These are phyloP conservation scores for Heliocidaris tuberculata DNA, from an alignment of 35 echinoderm and acorn worm genomes.

Conservation along the genomic window DNA sequence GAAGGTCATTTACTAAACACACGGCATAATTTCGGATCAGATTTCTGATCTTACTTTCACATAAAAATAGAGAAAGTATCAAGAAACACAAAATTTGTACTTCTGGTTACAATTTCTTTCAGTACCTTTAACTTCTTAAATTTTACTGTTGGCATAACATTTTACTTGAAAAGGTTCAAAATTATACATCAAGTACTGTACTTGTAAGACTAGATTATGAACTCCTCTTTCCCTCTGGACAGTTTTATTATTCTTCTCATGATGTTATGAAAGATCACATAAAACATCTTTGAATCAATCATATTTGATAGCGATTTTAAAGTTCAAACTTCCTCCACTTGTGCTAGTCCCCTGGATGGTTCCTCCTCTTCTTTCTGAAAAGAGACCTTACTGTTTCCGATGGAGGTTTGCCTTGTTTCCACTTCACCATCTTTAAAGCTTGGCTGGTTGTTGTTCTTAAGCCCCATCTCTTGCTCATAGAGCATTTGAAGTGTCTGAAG, in stretches of 20 bases:
- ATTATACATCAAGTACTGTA: background rate
- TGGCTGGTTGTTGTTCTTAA: constrained; percentile 34
- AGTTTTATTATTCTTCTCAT: background rate
- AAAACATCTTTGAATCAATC: too few species aligned
- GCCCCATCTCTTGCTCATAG: constrained; percentile 42
- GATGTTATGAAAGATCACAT: background rate
- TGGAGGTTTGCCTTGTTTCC: constrained; percentile 19
- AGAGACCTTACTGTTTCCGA: constrained; percentile 27
- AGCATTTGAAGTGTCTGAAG: constrained; percentile 68
- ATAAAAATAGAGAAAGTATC: too few species aligned
- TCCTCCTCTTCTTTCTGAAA: background rate
- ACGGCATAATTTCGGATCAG: too few species aligned
- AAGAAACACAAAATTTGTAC: too few species aligned
- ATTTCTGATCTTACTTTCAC: too few species aligned
- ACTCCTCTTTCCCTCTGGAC: background rate
- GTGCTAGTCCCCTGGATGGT: background rate
- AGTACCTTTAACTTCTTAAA: too few species aligned
- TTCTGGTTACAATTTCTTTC: too few species aligned
- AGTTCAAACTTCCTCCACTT: constrained; percentile 25
- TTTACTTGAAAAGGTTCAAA: too few species aligned
- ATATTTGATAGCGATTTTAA: background rate
- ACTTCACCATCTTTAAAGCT: constrained; percentile 26
- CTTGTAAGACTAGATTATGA: background rate
- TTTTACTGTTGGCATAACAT: too few species aligned
- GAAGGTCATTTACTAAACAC: too few species aligned